These are phyloP conservation scores for Euborellia annulipes DNA, from an alignment of 1,140 invertebrate species.

Conservation along the genomic window DNA sequence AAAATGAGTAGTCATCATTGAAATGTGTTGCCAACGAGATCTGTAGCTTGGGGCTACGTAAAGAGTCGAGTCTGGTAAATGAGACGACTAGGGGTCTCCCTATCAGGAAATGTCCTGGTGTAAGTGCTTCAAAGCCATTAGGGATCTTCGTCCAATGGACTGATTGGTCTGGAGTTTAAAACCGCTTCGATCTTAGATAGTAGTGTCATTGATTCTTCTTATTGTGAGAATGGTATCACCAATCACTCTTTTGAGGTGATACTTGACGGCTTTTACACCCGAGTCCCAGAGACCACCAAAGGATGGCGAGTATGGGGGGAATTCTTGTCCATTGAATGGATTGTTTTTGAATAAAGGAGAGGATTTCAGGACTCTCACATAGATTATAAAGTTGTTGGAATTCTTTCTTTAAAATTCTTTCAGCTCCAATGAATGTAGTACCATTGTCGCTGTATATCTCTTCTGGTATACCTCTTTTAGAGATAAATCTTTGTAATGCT, in stretches of 20 bases:
- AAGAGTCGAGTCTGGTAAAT: conserved; percentile 10
- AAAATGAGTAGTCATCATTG: too few species aligned
- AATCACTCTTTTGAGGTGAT: conserved; percentile 16
- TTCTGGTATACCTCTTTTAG: too few species aligned
- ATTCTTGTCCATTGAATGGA: conserved; percentile 14
- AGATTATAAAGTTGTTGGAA: too few species aligned
- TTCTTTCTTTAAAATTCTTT: too few species aligned
- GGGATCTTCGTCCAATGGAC: neutral
- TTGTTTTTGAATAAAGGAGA: too few species aligned
- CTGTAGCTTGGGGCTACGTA: too few species aligned
- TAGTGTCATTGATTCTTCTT: conserved; percentile 13
- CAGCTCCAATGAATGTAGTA: too few species aligned
- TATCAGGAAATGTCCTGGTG: too few species aligned
- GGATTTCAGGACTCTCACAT: too few species aligned
- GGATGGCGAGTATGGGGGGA: conserved; percentile 18
- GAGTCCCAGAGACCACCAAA: conserved; percentile 21
- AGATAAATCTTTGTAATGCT: too few species aligned
- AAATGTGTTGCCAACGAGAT: too few species aligned
- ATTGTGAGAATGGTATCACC: conserved; percentile 9
- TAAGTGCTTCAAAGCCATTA: conserved; percentile 1
- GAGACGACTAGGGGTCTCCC: conserved; percentile 9
- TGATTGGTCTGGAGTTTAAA: conserved; percentile 16
- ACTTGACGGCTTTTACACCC: conserved; percentile 16
- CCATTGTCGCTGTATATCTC: too few species aligned
- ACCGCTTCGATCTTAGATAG: conserved; percentile 14